phyloP scores from a whole-genome alignment of 2,113 vertebrate species.

The Callopanchax toddi region DNA sequence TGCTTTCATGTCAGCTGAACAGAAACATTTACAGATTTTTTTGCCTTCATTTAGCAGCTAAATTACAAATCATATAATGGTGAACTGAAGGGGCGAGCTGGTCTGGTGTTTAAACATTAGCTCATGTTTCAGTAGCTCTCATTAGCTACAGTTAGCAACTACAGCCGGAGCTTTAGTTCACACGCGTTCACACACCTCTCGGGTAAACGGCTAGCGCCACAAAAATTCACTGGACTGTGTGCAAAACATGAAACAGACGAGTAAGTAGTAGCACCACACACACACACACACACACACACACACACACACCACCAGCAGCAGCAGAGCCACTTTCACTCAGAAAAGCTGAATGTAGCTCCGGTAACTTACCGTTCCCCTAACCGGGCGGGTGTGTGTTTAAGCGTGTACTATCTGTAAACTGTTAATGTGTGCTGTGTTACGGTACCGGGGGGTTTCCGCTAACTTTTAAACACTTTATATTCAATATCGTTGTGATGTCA shows the following conservation, averaged over 20 bases:
- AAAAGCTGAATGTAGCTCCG: slow-evolving; percentile 49
- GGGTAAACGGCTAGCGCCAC: background rate
- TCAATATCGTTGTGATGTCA: slow-evolving; percentile 71
- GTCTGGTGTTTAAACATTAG: slow-evolving; percentile 26
- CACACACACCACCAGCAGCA: background rate
- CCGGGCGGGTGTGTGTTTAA: slow-evolving; percentile 59
- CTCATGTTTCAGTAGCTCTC: slow-evolving; percentile 2
- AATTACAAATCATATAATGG: too few relatives aligned
- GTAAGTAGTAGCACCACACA: slow-evolving; percentile 8
- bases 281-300: background rate
- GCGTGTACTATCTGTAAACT: slow-evolving; percentile 61
- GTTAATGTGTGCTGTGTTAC: slow-evolving; percentile 43
- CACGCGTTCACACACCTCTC: background rate
- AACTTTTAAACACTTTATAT: slow-evolving; percentile 80
- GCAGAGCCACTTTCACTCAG: slow-evolving; percentile 39
- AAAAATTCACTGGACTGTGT: background rate
- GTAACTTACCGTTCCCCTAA: slow-evolving; percentile 80
- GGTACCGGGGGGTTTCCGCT: slow-evolving; percentile 57
- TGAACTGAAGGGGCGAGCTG: background rate
- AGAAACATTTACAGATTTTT: too few relatives aligned
- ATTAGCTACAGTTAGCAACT: slow-evolving; percentile 48
- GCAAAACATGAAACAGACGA: slow-evolving; percentile 17
- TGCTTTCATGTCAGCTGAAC: too few relatives aligned
- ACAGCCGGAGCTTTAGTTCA: too few relatives aligned
- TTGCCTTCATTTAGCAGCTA: too few relatives aligned